Percentiles rank a stretch among this genome's conserved stretches.
These are phyloP conservation scores for Colossoma macropomum DNA, from an alignment of 2,113 vertebrate species.

Conservation along the genomic window DNA sequence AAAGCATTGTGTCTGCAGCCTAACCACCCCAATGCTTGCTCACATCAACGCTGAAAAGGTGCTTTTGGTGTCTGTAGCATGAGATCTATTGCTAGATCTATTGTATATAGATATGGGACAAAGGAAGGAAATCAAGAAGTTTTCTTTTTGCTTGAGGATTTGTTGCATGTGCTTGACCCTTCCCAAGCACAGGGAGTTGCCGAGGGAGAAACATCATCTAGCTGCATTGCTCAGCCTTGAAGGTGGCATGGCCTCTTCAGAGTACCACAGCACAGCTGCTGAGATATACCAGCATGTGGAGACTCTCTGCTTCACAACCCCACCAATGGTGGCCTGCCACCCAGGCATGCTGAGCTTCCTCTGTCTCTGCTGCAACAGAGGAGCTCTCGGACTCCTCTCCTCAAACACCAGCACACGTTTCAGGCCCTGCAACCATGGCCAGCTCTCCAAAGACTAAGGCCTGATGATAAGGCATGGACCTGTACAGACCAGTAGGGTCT, in stretches of 20 bases:
- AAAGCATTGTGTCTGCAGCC: constrained; percentile 7
- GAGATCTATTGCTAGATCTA: constrained; percentile 31
- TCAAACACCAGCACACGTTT: constrained; percentile 57
- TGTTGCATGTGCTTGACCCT: constrained; percentile 22
- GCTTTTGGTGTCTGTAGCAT: constrained; percentile 53
- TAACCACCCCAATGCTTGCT: neutral
- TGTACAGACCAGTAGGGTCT: neutral
- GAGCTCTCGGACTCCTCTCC: constrained; percentile 28
- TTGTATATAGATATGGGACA: constrained; percentile 21
- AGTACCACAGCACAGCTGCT: constrained; percentile 26
- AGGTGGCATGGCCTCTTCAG: constrained; percentile 1
- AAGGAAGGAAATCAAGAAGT: neutral
- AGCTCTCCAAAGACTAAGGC: constrained; percentile 14
- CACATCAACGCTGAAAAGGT: constrained; percentile 34
- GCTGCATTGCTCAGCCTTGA: constrained; percentile 27
- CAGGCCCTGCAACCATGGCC: constrained; percentile 1
- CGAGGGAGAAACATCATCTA: constrained; percentile 4
- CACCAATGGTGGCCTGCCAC: neutral
- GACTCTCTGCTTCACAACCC: constrained; percentile 34
- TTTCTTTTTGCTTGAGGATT: neutral
- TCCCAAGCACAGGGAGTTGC: constrained; percentile 27
- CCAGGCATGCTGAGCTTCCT: constrained; percentile 28
- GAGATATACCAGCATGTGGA: constrained; percentile 53
- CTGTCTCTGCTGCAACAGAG: constrained; percentile 39
- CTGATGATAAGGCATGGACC: constrained; percentile 10